phyloP scores from a whole-genome alignment of 2,113 vertebrate genomes.

The Chamaea fasciata region DNA sequence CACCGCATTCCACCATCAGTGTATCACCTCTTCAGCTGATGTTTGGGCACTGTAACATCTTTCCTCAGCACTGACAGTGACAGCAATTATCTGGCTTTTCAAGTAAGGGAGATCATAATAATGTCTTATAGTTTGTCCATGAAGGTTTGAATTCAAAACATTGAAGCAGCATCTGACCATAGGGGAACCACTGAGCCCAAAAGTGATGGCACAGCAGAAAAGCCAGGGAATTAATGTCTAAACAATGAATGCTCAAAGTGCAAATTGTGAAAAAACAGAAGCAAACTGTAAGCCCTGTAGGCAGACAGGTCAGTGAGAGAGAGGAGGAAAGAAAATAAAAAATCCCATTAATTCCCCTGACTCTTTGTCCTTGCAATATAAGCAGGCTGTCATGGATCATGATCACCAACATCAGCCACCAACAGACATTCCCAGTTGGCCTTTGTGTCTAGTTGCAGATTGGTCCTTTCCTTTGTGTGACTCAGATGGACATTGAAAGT shows the following conservation, averaged over 20 bases:
- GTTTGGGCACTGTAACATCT: background rate
- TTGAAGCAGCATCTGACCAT: slow-evolving; percentile 68
- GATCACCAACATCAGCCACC: background rate
- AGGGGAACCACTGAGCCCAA: slow-evolving; percentile 75
- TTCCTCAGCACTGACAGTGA: background rate
- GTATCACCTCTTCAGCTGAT: background rate
- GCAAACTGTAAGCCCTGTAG: background rate
- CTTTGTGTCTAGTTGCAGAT: background rate
- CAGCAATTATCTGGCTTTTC: background rate
- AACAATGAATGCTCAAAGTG: background rate
- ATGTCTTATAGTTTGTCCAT: background rate
- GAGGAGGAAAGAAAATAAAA: background rate
- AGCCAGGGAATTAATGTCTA: background rate
- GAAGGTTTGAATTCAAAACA: slow-evolving; percentile 68
- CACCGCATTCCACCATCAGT: background rate
- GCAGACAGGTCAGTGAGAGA: background rate
- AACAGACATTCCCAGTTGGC: background rate
- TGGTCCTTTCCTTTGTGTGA: background rate
- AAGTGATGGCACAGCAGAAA: slow-evolving; percentile 73
- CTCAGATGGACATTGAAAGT: background rate
- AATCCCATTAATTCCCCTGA: background rate
- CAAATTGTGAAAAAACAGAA: background rate
- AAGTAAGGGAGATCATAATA: background rate
- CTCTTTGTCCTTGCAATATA: background rate
- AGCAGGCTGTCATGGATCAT: background rate